These are phyloP conservation scores for silkworm (Bombyx mori) DNA, from an alignment of 1,140 invertebrate genomes.

Conservation along the genomic window ASM3026992v2 NC_085107.1:20041501-20042000, in stretches of 20 bases:
- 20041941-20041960: too few species aligned
- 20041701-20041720: slow-evolving; percentile 98
- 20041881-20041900: too few species aligned
- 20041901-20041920: too few species aligned
- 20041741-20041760: slow-evolving; percentile 97
- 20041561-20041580: slow-evolving; percentile 75
- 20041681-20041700: slow-evolving; percentile 98
- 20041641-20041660: slow-evolving; percentile 98
- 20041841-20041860: too few species aligned
- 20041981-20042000: too few species aligned
- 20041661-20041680: slow-evolving; percentile 99
- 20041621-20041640: slow-evolving; percentile 98
- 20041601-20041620: slow-evolving; percentile 98
- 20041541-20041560: too few species aligned
- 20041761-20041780: slow-evolving; percentile 90
- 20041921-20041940: too few species aligned
- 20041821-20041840: too few species aligned
- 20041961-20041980: too few species aligned
- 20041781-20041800: slow-evolving; percentile 84
- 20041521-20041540: too few species aligned
- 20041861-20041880: too few species aligned
- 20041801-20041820: slow-evolving; percentile 22
- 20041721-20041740: slow-evolving; percentile 99
- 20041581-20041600: slow-evolving; percentile 97
- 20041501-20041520: too few species aligned